Conservation (phyloP, 2,888 invertebrate genomes). For the Arrhopalites spinosus region DNA sequence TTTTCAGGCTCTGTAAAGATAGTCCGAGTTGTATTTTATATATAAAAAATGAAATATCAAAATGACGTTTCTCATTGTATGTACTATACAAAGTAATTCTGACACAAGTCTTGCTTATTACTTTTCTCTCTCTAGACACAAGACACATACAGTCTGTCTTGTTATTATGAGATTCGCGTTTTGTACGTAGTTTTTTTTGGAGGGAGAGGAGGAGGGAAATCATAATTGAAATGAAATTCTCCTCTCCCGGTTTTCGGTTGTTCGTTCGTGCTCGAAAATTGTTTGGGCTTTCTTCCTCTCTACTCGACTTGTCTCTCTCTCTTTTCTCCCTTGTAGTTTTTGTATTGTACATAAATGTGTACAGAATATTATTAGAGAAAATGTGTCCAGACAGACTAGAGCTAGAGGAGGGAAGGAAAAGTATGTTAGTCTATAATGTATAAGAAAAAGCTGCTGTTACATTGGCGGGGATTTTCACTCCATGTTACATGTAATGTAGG, state of each 20-base stretch:
- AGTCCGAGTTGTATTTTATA: too few relatives aligned
- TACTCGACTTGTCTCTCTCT: slow-evolving; percentile 5
- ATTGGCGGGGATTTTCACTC: too few relatives aligned
- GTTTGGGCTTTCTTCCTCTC: slow-evolving; percentile 23
- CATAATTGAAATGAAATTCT: slow-evolving; percentile 38
- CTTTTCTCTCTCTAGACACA: neutral
- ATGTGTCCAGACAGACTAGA: neutral
- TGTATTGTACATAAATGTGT: slow-evolving; percentile 29
- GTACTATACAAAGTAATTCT: too few relatives aligned
- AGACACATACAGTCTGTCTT: neutral
- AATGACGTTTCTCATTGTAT: too few relatives aligned
- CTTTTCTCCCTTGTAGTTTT: neutral
- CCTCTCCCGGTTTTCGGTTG: slow-evolving; percentile 7
- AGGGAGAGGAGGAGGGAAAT: too few relatives aligned
- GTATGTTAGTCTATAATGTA: too few relatives aligned
- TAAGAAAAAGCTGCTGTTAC: too few relatives aligned
- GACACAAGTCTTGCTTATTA: too few relatives aligned
- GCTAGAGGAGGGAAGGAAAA: neutral
- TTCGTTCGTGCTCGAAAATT: slow-evolving; percentile 36
- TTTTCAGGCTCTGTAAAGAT: too few relatives aligned
- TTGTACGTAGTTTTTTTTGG: slow-evolving; percentile 13
- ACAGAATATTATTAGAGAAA: slow-evolving; percentile 25
- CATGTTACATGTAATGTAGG: neutral
- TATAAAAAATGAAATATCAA: too few relatives aligned
- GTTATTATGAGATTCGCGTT: slow-evolving; percentile 27